Evolutionary conservation across 2,113 vertebrate species (phyloP), one percentile per base, ranked within the genome.

Genomic region (Leucopternis melanops): DNA sequence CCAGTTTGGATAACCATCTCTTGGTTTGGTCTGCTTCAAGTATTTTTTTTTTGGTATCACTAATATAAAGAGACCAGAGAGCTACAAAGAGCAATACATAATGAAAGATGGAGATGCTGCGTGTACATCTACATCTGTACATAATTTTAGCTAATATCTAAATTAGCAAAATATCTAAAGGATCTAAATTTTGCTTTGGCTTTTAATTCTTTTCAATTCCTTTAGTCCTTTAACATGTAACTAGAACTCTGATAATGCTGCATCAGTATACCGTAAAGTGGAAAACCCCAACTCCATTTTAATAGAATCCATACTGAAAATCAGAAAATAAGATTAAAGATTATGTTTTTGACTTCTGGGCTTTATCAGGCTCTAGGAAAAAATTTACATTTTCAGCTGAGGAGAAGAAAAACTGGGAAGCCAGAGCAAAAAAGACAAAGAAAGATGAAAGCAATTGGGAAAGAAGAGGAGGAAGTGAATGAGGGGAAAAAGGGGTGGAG

Each of bases 291-390:
- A 71, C 10, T 79, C 47, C 7, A 42, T 95, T 86, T 97, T 92
- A 97, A 94, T 94, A 95, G 84, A 94, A 91, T 92, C 38, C 31
- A 36, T 88, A 86, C 81, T 95, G 62, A 67, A 98, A 97, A 97
- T 88, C 23, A 54, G 91, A 97, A 97, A 97, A 90, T 92, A 87
- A 96, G 74, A 97, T 93, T 95, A 96, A 97, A 98, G 83, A 83
- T 88, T 36, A 78, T 25, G 44, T 88, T 96, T 97, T 78, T 92
- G 42, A 96, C 67, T 95, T 96, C 90, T 93, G 62, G 15, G 69
- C n/a, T 95, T 73, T 89, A 75, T 77, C 42, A 62, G 72, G 47
- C 59, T 90, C 45, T 90, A 69, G 67, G 69, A 91, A 95, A 94
- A 93, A 81, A 15, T 13, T 69, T 73, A 63, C 55, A 88, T 91